phyloP scores from a whole-genome alignment of 2,888 invertebrate genomes.

The Brassicogethes aeneus region DNA sequence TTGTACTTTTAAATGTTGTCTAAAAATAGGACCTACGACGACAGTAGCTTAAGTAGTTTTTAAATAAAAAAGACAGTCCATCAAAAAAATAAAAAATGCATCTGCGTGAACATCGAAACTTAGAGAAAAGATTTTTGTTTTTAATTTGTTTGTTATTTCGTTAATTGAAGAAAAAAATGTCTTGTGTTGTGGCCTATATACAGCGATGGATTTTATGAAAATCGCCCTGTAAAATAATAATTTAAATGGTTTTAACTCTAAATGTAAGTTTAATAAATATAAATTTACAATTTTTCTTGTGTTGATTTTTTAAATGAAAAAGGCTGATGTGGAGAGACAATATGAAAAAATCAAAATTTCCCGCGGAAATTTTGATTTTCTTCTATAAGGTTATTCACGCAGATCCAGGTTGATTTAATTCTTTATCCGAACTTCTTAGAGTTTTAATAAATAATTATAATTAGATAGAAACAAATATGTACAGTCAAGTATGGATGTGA shows the following conservation, averaged over 20 bases:
- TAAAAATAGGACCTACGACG: background rate
- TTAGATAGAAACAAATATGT: too few relatives aligned
- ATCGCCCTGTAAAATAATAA: background rate
- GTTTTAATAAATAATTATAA: background rate
- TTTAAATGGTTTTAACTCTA: background rate
- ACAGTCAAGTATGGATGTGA: too few relatives aligned
- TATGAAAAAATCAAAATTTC: background rate
- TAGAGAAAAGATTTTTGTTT: too few relatives aligned
- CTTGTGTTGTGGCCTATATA: background rate
- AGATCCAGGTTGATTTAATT: too few relatives aligned
- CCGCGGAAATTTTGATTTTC: background rate
- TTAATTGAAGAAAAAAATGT: background rate
- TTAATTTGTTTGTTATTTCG: background rate
- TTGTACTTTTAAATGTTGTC: background rate
- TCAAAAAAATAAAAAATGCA: constrained; percentile 5
- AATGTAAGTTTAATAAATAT: background rate
- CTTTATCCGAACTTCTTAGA: background rate
- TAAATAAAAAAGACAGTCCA: constrained; percentile 17
- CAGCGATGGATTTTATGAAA: background rate
- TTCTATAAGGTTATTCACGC: background rate
- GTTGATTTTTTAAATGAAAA: background rate
- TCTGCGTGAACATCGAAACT: background rate
- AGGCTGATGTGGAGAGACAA: background rate
- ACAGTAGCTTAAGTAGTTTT: constrained; percentile 18
- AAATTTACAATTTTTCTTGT: background rate